Evolutionary conservation across 92 coral and sea anemone genomes (phyloP).

Genomic region (Epizoanthus fatuus): DNA sequence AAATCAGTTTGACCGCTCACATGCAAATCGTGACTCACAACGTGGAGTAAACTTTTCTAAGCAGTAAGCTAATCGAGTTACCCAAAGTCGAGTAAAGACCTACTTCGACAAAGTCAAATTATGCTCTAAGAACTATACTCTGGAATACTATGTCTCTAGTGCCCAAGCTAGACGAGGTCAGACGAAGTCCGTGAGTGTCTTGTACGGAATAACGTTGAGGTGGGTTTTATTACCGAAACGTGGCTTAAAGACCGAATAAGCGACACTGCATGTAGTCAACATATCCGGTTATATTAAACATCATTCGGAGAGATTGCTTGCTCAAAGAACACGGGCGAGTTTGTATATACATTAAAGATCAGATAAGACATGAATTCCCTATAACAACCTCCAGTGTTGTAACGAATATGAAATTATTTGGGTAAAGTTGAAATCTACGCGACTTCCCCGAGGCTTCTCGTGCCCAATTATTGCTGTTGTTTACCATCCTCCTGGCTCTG

Average conservation of each 20-base stretch:
- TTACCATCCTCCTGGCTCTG: conserved; percentile 51
- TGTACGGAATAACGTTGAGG: too few species aligned
- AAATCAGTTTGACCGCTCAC: too few species aligned
- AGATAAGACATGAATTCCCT: neutral
- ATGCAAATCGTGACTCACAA: too few species aligned
- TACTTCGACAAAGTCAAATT: too few species aligned
- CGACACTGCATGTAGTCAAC: neutral
- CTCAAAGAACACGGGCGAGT: neutral
- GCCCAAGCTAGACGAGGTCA: too few species aligned
- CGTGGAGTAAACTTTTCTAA: too few species aligned
- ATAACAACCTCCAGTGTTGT: conserved; percentile 45
- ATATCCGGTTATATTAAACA: neutral
- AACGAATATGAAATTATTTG: conserved; percentile 49
- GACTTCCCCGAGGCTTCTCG: conserved; percentile 53
- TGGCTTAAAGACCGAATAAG: neutral
- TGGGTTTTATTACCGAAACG: neutral
- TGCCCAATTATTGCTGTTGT: conserved; percentile 32
- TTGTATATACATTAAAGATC: neutral
- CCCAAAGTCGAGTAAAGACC: too few species aligned
- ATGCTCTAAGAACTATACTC: too few species aligned
- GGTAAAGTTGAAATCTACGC: conserved; percentile 31
- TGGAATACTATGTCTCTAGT: too few species aligned
- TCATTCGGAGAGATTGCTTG: neutral
- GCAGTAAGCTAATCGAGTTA: too few species aligned
- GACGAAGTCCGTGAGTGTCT: too few species aligned